Conservation (phyloP, 2,888 invertebrate species). For the Phragmatobia fuliginosa region DNA sequence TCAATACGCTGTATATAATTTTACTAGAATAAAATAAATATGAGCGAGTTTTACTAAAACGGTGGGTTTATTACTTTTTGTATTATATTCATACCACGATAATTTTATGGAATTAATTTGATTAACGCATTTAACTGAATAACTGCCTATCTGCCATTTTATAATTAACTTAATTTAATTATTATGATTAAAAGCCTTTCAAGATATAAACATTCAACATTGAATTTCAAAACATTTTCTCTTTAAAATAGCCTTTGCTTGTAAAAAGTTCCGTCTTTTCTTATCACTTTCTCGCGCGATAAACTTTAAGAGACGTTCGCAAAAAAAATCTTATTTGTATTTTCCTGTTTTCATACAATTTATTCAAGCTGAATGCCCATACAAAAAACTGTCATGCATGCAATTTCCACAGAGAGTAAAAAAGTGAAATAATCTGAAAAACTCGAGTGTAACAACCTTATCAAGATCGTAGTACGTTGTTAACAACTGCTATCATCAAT, state of each 20-base stretch:
- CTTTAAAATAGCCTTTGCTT: not conserved
- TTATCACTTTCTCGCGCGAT: conserved; percentile 23
- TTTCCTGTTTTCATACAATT: conserved; percentile 18
- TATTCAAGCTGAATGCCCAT: conserved; percentile 26
- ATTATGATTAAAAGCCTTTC: not conserved
- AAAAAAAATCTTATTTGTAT: conserved; percentile 14
- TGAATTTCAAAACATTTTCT: not conserved
- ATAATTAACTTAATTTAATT: not conserved
- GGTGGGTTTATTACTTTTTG: not conserved
- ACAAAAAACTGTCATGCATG: conserved; percentile 52
- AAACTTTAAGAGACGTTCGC: conserved; percentile 15
- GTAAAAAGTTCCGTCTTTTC: not conserved
- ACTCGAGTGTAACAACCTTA: conserved; percentile 62
- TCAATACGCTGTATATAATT: not conserved
- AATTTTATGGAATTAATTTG: not conserved
- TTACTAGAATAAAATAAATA: too few relatives aligned
- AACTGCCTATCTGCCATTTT: not conserved
- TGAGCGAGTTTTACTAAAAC: not conserved
- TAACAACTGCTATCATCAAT: conserved; percentile 69
- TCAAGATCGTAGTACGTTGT: conserved; percentile 66
- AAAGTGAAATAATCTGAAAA: conserved; percentile 58
- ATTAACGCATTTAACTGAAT: not conserved
- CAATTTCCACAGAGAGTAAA: conserved; percentile 54
- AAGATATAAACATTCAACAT: not conserved
- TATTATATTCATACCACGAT: not conserved